These are phyloP conservation scores for Psilanteris sp. DNA, from an alignment of 1,140 invertebrate genomes.

Conservation along the genomic window DNA sequence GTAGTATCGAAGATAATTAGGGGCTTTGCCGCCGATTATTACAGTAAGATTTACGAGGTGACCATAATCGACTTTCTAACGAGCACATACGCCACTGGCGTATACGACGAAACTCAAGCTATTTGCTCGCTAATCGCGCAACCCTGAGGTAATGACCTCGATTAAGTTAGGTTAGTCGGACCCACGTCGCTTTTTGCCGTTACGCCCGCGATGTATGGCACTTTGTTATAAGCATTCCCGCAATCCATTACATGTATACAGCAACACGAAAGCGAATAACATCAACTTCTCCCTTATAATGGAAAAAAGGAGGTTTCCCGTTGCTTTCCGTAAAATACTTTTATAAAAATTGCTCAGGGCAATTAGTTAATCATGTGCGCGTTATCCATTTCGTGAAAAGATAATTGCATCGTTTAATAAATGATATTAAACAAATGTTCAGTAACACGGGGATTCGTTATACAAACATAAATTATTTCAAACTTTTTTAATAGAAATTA, in stretches of 20 bases:
- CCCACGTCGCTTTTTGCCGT: constrained; percentile 42
- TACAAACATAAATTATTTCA: too few species aligned
- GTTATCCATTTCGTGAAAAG: neutral
- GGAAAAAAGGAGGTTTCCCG: constrained; percentile 17
- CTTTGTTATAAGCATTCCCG: constrained; percentile 62
- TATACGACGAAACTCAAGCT: constrained; percentile 50
- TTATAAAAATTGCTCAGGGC: constrained; percentile 30
- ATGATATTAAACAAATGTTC: too few species aligned
- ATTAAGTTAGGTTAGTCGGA: constrained; percentile 62
- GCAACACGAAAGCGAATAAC: constrained; percentile 35
- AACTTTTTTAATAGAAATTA: too few species aligned
- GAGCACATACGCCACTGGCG: constrained; percentile 50
- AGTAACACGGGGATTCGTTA: too few species aligned
- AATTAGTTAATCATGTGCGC: constrained; percentile 32
- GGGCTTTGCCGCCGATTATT: constrained; percentile 63
- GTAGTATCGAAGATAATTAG: constrained; percentile 66
- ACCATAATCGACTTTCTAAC: constrained; percentile 64
- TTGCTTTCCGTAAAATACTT: constrained; percentile 13
- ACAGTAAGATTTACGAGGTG: constrained; percentile 66
- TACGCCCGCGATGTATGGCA: constrained; percentile 43
- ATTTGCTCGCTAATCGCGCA: constrained; percentile 62
- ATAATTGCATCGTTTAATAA: constrained; percentile 14
- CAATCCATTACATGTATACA: constrained; percentile 54
- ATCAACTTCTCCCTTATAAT: constrained; percentile 21
- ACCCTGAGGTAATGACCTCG: constrained; percentile 56